These are phyloP conservation scores for Platycheirus rosarum DNA, from an alignment of 2,888 invertebrate genomes.

Conservation along the genomic window DNA sequence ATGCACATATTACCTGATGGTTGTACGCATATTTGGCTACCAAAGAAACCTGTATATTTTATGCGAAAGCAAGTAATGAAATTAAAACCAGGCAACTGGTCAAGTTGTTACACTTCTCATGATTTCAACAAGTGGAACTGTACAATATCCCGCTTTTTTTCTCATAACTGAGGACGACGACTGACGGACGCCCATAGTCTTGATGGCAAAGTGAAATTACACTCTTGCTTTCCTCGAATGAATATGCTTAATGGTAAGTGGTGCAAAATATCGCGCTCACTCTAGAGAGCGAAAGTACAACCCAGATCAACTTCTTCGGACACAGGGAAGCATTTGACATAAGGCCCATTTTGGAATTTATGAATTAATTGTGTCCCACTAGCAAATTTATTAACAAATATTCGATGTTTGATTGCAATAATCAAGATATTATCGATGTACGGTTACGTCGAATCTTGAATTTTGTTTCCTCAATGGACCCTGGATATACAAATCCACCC, in stretches of 20 bases:
- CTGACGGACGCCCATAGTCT: constrained; percentile 15
- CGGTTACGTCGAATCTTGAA: too few relatives aligned
- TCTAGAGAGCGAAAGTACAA: constrained; percentile 54
- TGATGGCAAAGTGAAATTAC: constrained; percentile 52
- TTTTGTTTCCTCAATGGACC: too few relatives aligned
- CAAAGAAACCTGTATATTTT: constrained; percentile 22
- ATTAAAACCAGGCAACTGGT: constrained; percentile 39
- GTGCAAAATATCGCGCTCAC: constrained; percentile 46
- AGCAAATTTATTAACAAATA: too few relatives aligned
- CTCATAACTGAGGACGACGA: constrained; percentile 14
- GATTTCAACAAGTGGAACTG: constrained; percentile 34
- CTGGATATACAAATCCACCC: constrained; percentile 7
- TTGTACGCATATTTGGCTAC: constrained; percentile 4
- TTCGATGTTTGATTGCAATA: too few relatives aligned
- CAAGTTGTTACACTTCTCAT: constrained; percentile 60
- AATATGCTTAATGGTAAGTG: constrained; percentile 27
- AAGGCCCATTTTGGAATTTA: not conserved
- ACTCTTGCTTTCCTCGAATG: constrained; percentile 62
- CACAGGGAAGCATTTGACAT: constrained; percentile 10
- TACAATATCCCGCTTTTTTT: constrained; percentile 20
- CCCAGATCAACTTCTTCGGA: constrained; percentile 21
- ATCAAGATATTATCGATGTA: too few relatives aligned
- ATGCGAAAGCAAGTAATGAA: constrained; percentile 32
- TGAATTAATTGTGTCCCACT: too few relatives aligned
- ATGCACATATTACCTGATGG: constrained; percentile 2